phyloP scores from a whole-genome alignment of 2,113 vertebrate species.

The Stigmatopora nigra region DNA sequence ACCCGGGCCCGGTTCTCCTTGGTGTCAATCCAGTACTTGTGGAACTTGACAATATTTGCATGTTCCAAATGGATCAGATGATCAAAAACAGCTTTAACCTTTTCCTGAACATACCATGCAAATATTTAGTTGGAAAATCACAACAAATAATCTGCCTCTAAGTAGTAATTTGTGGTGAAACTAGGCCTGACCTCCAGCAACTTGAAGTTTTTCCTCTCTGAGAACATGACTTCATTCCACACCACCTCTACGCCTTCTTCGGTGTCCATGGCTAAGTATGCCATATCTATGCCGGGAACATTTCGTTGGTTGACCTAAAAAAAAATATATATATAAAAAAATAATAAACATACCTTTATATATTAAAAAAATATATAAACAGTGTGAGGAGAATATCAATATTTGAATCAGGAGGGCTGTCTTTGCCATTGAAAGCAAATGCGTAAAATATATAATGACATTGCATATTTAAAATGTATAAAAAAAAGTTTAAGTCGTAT shows the following conservation, averaged over 20 bases:
- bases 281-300: conserved; percentile 92
- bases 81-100: conserved; percentile 80
- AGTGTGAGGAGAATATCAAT: too few relatives aligned
- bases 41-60: conserved; percentile 97
- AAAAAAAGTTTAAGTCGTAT: too few relatives aligned
- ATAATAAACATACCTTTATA: too few relatives aligned
- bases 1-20: conserved; percentile 96
- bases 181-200: conserved; percentile 79
- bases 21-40: conserved; percentile 96
- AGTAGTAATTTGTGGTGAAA: background rate
- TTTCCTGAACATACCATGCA: conserved; percentile 40
- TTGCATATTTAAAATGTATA: too few relatives aligned
- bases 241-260: conserved; percentile 97
- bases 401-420: too few relatives aligned
- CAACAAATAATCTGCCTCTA: background rate
- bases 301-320: conserved; percentile 93
- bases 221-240: conserved; percentile 98
- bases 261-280: conserved; percentile 96
- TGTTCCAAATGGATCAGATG: conserved; percentile 97
- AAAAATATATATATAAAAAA: background rate
- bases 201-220: conserved; percentile 94
- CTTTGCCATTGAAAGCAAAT: too few relatives aligned
- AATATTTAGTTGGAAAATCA: background rate
- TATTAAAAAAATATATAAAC: too few relatives aligned
- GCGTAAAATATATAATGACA: too few relatives aligned